Percentiles rank a stretch among this genome's conserved stretches.
Evolutionary conservation across 2,888 invertebrate species (phyloP).

Genomic region (Dynastes hyllus): DNA sequence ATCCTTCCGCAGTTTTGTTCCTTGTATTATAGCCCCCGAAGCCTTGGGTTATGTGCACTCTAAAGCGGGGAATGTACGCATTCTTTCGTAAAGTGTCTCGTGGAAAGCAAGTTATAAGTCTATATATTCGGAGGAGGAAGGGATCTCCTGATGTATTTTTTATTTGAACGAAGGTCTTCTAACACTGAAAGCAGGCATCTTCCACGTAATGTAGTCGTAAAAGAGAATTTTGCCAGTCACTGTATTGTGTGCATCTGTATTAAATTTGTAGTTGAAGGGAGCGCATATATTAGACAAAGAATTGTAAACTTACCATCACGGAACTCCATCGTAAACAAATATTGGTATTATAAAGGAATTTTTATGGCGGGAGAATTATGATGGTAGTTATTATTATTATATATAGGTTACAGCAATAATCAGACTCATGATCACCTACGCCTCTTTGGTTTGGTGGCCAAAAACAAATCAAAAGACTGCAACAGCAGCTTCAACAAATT

Average conservation of each 20-base stretch:
- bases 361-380: no score
- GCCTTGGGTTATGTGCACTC: constrained; percentile 58
- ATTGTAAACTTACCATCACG: not conserved
- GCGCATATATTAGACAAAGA: not conserved
- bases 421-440: no score
- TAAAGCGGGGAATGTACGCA: constrained; percentile 52
- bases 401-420: no score
- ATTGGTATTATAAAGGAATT: not conserved
- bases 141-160: constrained; percentile 46
- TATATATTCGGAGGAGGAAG: constrained; percentile 8
- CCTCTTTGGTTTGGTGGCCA: no score
- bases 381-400: no score
- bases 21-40: constrained; percentile 56
- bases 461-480: no score
- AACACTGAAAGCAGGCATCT: constrained; percentile 16
- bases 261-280: constrained; percentile 8
- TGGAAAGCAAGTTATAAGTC: constrained; percentile 41
- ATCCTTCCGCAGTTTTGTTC: constrained; percentile 55
- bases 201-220: constrained; percentile 19
- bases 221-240: not conserved
- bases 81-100: constrained; percentile 53
- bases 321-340: constrained; percentile 1
- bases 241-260: constrained; percentile 4
- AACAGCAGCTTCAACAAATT: no score
- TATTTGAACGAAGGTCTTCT: constrained; percentile 36